These are phyloP conservation scores for Trematomus loennbergii DNA, from an alignment of 2,113 vertebrate species.

Conservation along the genomic window DNA sequence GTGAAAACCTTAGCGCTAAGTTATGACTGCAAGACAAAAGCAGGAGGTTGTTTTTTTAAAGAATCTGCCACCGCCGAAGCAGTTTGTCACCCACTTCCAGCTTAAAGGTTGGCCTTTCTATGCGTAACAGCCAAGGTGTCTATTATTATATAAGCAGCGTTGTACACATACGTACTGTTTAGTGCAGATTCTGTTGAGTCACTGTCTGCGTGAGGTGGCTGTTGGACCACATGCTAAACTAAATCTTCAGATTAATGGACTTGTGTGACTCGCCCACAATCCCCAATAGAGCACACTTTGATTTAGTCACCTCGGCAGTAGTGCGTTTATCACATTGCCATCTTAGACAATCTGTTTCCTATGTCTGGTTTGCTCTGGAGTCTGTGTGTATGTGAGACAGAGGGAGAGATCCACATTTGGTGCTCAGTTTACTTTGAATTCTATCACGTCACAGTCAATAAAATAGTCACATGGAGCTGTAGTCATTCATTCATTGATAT, in stretches of 20 bases:
- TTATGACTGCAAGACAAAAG: slow-evolving; percentile 67
- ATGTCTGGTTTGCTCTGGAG: slow-evolving; percentile 2
- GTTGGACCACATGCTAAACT: slow-evolving; percentile 21
- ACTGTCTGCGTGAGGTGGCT: slow-evolving; percentile 3
- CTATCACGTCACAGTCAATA: background rate
- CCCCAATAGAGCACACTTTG: slow-evolving; percentile 14
- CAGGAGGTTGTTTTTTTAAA: slow-evolving; percentile 9
- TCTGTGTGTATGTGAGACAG: background rate
- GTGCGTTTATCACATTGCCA: slow-evolving; percentile 43
- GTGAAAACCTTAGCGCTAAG: slow-evolving; percentile 43
- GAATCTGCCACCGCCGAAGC: slow-evolving; percentile 8
- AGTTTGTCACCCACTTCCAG: slow-evolving; percentile 43
- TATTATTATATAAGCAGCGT: slow-evolving; percentile 16
- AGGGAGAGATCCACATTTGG: background rate
- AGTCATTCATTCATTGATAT: background rate
- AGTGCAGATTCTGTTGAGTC: background rate
- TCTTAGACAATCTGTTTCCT: slow-evolving; percentile 40
- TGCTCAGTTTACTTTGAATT: background rate
- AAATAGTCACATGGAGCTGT: background rate
- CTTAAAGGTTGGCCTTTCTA: slow-evolving; percentile 13
- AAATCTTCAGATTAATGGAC: slow-evolving; percentile 46
- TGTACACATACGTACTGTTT: background rate
- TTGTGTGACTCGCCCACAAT: background rate
- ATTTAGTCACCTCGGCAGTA: slow-evolving; percentile 35
- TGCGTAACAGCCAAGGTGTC: slow-evolving; percentile 1